Base-by-base conservation (phyloP, 2,888 invertebrate genomes). In the Hetaerina titia region DNA sequence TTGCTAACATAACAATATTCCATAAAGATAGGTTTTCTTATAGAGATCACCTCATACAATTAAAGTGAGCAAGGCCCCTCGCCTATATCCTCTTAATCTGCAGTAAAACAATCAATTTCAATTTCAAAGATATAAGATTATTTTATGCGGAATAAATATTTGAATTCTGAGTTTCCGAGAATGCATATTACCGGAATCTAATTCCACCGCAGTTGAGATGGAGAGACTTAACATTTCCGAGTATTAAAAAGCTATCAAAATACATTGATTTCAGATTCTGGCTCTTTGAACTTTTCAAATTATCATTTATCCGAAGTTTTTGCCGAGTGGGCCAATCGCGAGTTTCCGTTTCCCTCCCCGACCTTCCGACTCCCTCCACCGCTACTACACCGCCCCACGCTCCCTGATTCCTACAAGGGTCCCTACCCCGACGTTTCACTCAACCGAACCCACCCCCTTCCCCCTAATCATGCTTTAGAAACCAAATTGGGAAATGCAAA, bases 401-500 rank as follows among this genome's bases (percentile, higher is more conserved):
- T 25, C 9, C n/a, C 25, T 15, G 11, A n/a, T 69, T 69, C 81
- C 81, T 11, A 2, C 60, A 60, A 60, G 45, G 45, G 45, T 4
- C 4, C 45, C 45, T 60, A 60, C 60, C 13, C 81, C 19, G 31
- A 69, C 45, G 4, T 45, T 45, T 45, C 45, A 69, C 69, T 31
- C 81, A 31, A 45, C 8, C 81, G 31, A 31, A 31, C 81, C 13
- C 81, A 2, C 31, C 13, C 81, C 81, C 81, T 31, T 31, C 31
- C 81, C 31, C 31, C 81, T 81, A 31, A 31, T 81, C 81, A 81
- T 31, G 81, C 81, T n/a, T n/a, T 81, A 81, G 81, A 31, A 81
- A 81, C 25, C 81, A 81, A 81, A 81, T 81, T 25, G 81, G 81
- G 25, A 81, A 81, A 81, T 81, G 81, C 81, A 81, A 81, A 81